Evolutionary conservation across 2,797 vertebrate species (phyloP), one percentile per base, ranked within the genome.

Genomic region (Aselliscus stoliczkanus): DNA sequence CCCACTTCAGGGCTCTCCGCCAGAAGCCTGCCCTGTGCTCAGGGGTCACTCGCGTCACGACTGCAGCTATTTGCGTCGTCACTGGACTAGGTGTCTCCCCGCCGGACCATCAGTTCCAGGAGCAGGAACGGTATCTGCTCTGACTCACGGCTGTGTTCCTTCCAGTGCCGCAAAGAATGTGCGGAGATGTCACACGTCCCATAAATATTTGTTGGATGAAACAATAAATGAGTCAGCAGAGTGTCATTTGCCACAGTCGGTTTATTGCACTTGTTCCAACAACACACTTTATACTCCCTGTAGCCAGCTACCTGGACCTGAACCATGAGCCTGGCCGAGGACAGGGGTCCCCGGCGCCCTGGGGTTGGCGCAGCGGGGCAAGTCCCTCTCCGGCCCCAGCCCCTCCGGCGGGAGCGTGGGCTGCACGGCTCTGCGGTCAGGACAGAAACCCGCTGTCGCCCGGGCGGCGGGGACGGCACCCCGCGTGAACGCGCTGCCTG

Each of bases 41-140:
- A 1, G 6, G 7, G 29, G 29, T 34, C 42, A 8, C n/a, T 25
- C n/a, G 14, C 3, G 13, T 31, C 73, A 64, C 58, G 25, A 10
- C 29, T 0, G 29, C 31, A 17, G 6, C 79, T 17, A 2, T 42
- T 13, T 1, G 42, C 20, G 9, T 14, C 21, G 42, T 3, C 4
- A 8, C 42, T 8, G 1, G 20, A 5, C 15, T 2, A 5, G 39
- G 39, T 5, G 4, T 1, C 14, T 29, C 58, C 42, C 77, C 21
- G 7, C 47, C 58, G 2, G 1, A 29, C 29, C 13, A 20, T 14
- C 9, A 50, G 11, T 29, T 47, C 27, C n/a, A 20, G 5, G 25
- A 64, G n/a, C 44, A 47, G 23, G 62, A 39, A 21, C 15, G 0
- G 3, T 2, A 2, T 25, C n/a, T 31, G n/a, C 81, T 77, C 31